Conservation (phyloP, 2,113 vertebrate species). For the Eleginops maclovinus region DNA sequence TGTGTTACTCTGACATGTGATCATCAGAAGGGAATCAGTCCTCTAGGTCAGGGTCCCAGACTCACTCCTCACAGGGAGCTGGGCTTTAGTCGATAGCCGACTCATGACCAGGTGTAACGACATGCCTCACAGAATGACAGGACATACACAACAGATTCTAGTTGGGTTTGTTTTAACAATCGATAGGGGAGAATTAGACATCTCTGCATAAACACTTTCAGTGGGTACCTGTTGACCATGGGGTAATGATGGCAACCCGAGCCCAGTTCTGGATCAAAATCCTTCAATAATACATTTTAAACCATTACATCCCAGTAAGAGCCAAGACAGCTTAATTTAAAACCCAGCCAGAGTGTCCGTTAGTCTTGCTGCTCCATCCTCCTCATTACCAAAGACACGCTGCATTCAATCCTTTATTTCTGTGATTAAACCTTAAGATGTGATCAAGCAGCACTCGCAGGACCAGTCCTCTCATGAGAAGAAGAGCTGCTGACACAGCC, state of each 20-base stretch:
- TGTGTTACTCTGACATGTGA: not conserved
- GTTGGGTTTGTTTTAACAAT: not conserved
- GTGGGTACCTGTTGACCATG: not conserved
- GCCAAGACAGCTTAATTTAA: not conserved
- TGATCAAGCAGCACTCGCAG: not conserved
- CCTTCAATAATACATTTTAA: not conserved
- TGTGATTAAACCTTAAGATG: not conserved
- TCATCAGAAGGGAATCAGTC: not conserved
- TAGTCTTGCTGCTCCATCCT: not conserved
- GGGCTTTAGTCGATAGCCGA: not conserved
- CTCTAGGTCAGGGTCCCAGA: not conserved
- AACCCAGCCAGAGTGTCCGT: not conserved
- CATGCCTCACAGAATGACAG: not conserved
- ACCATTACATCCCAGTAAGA: not conserved
- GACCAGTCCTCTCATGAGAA: constrained; percentile 43
- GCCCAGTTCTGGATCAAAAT: not conserved
- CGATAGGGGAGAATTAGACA: not conserved
- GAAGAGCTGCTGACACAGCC: constrained; percentile 70
- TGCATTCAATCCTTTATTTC: not conserved
- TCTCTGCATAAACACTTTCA: not conserved
- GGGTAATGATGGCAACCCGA: not conserved
- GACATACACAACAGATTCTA: not conserved
- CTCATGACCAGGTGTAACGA: not conserved
- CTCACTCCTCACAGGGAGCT: no score
- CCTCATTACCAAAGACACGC: not conserved